Evolutionary conservation across 2,113 vertebrate species (phyloP).

Genomic region (Kobus ellipsiprymnus): DNA sequence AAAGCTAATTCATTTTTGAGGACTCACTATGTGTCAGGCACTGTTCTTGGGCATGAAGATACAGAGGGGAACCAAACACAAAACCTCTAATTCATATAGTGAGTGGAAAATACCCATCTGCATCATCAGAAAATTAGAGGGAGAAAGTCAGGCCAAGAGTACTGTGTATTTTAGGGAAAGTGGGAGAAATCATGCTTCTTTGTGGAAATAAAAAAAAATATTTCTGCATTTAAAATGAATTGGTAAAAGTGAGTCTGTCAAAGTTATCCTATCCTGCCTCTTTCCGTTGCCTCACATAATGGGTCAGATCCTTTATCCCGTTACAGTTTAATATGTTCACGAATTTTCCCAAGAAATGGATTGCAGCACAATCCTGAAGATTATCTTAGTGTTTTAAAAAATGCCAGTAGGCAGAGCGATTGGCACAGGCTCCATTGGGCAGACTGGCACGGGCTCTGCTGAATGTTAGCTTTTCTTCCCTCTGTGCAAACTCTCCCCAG

Average conservation of each 20-base stretch:
- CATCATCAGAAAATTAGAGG: background rate
- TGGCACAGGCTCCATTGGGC: background rate
- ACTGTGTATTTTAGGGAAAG: background rate
- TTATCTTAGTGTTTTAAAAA: background rate
- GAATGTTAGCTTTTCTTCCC: constrained; percentile 3
- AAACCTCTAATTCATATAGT: background rate
- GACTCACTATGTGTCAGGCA: background rate
- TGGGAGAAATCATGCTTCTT: constrained; percentile 7
- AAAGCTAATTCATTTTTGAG: background rate
- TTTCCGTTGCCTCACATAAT: background rate
- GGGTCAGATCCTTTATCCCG: background rate
- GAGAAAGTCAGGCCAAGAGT: background rate
- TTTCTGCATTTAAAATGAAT: background rate
- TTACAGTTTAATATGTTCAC: background rate
- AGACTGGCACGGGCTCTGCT: background rate
- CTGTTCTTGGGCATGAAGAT: background rate
- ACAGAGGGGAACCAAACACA: background rate
- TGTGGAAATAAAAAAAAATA: background rate
- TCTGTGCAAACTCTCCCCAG: background rate
- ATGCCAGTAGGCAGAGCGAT: background rate
- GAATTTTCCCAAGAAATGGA: background rate
- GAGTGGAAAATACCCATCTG: background rate
- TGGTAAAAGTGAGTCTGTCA: background rate
- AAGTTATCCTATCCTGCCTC: background rate
- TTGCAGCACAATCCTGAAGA: background rate